These are phyloP conservation scores for Drosophila longiperda DNA, from an alignment of 2,888 invertebrate species.

Conservation along the genomic window DNA sequence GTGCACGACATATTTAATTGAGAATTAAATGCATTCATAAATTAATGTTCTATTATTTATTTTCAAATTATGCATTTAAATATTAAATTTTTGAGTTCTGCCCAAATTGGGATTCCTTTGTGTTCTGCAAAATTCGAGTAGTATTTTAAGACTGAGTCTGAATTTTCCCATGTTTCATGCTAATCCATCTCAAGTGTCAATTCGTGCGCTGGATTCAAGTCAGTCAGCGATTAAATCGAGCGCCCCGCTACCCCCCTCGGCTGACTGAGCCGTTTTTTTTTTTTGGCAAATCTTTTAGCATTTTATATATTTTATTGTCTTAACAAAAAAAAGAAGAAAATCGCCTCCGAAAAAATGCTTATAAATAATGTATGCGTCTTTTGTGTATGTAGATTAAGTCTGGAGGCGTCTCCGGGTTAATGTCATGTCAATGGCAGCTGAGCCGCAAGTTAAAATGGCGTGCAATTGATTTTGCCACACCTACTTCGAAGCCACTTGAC, in stretches of 20 bases:
- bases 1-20: not conserved
- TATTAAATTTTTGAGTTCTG: not conserved
- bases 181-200: conserved; percentile 80
- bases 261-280: conserved; percentile 72
- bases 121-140: not conserved
- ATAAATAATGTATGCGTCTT: conserved; percentile 77
- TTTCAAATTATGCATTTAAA: not conserved
- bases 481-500: conserved; percentile 40
- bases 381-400: conserved; percentile 63
- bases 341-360: conserved; percentile 48
- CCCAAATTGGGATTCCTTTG: not conserved
- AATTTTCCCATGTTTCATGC: conserved; percentile 49
- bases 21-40: not conserved
- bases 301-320: conserved; percentile 22
- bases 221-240: conserved; percentile 68
- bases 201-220: conserved; percentile 68
- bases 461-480: conserved; percentile 75
- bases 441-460: conserved; percentile 54
- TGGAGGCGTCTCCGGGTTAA: conserved; percentile 56
- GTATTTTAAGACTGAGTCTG: not conserved
- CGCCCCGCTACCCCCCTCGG: conserved; percentile 8
- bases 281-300: conserved; percentile 48
- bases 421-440: conserved; percentile 63
- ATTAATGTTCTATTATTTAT: not conserved
- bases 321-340: not conserved